phyloP scores from a whole-genome alignment of 2,797 vertebrate genomes.

The Percopsis omiscomaycus region DNA sequence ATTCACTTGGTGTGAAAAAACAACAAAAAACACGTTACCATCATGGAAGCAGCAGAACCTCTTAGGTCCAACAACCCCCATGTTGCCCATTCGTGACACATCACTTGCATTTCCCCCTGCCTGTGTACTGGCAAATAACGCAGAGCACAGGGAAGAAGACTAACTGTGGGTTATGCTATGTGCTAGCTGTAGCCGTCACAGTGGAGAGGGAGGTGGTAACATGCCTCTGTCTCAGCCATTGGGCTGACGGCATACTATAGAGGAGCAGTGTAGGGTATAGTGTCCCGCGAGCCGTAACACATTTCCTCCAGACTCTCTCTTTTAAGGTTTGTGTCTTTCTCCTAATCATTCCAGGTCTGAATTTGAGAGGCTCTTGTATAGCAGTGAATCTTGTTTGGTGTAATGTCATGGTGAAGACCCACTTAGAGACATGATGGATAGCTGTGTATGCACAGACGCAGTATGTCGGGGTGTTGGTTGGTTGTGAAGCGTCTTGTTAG shows the following conservation, averaged over 20 bases:
- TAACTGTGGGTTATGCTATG: constrained; percentile 44
- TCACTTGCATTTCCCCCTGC: constrained; percentile 54
- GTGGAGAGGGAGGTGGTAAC: constrained; percentile 24
- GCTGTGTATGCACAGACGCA: constrained; percentile 7
- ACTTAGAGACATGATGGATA: constrained; percentile 15
- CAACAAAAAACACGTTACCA: constrained; percentile 14
- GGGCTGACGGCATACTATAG: constrained; percentile 51
- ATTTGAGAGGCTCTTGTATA: not conserved
- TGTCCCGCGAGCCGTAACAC: constrained; percentile 40
- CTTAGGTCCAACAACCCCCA: constrained; percentile 4
- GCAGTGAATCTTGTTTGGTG: constrained; percentile 23
- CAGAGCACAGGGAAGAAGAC: constrained; percentile 25
- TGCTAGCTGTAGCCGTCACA: constrained; percentile 41
- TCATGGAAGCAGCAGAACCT: too few species aligned
- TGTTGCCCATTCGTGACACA: constrained; percentile 72
- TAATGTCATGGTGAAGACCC: not conserved
- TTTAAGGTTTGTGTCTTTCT: constrained; percentile 62
- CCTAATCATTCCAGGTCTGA: constrained; percentile 17
- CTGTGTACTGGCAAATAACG: constrained; percentile 45
- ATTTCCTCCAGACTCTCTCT: constrained; percentile 27
- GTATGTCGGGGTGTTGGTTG: constrained; percentile 14
- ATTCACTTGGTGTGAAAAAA: too few species aligned
- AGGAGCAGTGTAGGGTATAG: constrained; percentile 24
- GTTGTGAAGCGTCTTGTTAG: constrained; percentile 17
- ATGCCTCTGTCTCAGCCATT: constrained; percentile 38